phyloP scores from a whole-genome alignment of 2,888 invertebrate genomes.

The Scaptodrosophila latifasciaeformis region DNA sequence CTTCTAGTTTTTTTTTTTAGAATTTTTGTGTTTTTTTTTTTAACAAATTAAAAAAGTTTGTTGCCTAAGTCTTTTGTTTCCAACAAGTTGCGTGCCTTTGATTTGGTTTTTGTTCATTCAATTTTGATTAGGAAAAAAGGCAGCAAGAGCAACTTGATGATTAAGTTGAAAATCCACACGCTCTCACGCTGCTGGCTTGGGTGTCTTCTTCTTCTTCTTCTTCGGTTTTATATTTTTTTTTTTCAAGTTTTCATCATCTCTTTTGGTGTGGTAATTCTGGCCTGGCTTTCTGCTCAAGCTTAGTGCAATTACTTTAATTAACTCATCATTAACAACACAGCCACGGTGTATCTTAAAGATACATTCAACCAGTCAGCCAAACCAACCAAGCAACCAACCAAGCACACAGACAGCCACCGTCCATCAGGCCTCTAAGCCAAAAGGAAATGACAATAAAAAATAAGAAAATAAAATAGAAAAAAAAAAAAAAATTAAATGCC shows the following conservation, averaged over 20 bases:
- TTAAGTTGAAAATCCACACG: too few species aligned
- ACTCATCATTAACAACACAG: constrained; percentile 61
- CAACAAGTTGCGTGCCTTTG: not conserved
- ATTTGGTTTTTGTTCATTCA: not conserved
- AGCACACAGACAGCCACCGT: not conserved
- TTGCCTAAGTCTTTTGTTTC: constrained; percentile 64
- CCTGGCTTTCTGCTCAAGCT: constrained; percentile 32
- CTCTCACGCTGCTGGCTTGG: constrained; percentile 58
- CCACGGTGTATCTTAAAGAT: constrained; percentile 27
- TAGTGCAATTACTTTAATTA: constrained; percentile 64
- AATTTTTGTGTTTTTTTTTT: too few species aligned
- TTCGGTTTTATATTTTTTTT: too few species aligned
- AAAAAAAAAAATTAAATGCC: constrained; percentile 18
- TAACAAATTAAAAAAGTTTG: constrained; percentile 60
- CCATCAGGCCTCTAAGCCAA: constrained; percentile 24
- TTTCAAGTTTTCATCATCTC: too few species aligned
- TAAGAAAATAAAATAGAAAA: not conserved
- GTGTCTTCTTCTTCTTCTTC: constrained; percentile 28
- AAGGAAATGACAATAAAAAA: constrained; percentile 62
- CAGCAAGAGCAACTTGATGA: too few species aligned
- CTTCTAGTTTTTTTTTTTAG: constrained; percentile 49
- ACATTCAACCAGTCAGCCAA: not conserved
- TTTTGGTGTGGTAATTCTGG: too few species aligned
- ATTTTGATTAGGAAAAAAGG: too few species aligned
- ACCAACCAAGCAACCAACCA: not conserved